Evolutionary conservation across 2,113 vertebrate species (phyloP), one percentile per base, ranked within the genome.

Genomic region (Pungitius pungitius): DNA sequence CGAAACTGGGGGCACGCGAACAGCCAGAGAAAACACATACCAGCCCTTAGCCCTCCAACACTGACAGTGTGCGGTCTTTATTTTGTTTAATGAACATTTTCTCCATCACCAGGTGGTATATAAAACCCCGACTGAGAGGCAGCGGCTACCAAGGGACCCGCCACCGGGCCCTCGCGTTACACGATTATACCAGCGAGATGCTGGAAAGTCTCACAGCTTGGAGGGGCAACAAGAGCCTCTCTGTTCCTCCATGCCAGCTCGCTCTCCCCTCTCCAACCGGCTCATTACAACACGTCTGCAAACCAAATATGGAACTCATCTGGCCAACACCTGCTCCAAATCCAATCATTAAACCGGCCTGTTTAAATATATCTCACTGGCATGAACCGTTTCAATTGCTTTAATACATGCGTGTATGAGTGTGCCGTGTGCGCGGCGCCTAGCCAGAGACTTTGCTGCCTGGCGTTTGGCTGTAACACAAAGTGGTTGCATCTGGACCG

Each of bases 311-410:
- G 84, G 85, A 70, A 71, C 78, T 90, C 89, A 91, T 92, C 87
- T 92, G 91, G 90, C 85, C 78, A 75, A 89, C 90, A 89, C 91
- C 89, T 90, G 91, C 84, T 78, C 78, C 76, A 78, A 81, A 91
- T 90, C 80, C 85, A 88, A 92, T 89, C 85, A 90, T 90, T 89
- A 87, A 90, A 90, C 51, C 84, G 62, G 77, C 88, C 51, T 78
- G 85, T 89, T 80, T 82, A 89, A 90, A 90, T 90, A 86, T 85
- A 90, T 89, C 79, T 77, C 47, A 60, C 84, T 84, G 75, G 79
- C 71, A 75, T 79, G 82, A 55, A 72, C 79, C 69, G 82, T 78
- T 89, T 88, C 73, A 78, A 67, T 83, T 69, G 77, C 84, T 81
- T 82, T 69, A 80, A 81, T 69, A 63, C 78, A 52, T 24, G 74